Evolutionary conservation across 37 sponge, comb jelly and placozoan species (phyloP), one percentile per base, ranked within the genome.

Genomic region (Eunapius fragilis): DNA sequence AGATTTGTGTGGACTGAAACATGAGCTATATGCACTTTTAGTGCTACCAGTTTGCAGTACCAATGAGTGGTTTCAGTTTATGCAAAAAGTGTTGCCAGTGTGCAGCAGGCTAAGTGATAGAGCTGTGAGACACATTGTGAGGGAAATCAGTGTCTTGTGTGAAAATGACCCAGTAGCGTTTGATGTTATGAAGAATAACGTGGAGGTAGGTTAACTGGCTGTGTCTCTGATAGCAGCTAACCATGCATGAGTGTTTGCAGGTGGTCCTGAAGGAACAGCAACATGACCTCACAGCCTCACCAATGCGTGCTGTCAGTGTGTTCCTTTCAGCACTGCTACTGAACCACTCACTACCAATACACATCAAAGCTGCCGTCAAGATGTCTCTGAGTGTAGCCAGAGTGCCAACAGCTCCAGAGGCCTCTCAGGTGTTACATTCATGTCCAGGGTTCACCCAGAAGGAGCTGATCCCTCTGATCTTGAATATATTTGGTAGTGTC

Each of bases 401-500:
- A 6, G 6, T 41, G 41, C n/a, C n/a, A n/a, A n/a, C n/a, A n/a
- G n/a, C n/a, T n/a, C 6, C 3, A 41, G 41, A 41, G 6, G 41
- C 6, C 6, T 41, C 41, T 41, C 41, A 9, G 41, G 41, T 41
- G 41, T 41, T 41, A 31, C 79, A 78, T 50, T 78, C 47, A 2
- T 78, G 79, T 37, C 79, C 41, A 10, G 79, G 79, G 25, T 38
- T 78, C 35, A 34, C 79, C 25, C 24, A 25, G 2, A 38, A 34
- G 22, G 74, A 70, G 74, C 77, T 82, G 31, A 75, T 88, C 24
- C 76, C 71, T 41, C 71, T 88, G n/a, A 82, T 88, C 45, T 50
- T 88, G 34, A 69, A 88, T 25, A 80, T 80, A 37, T 88, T 82
- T 71, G 76, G 82, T 48, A 83, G 88, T 19, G 81, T 88, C 24